Percentiles rank a stretch among this genome's conserved stretches.
Conservation (phyloP, 2,113 vertebrate species). For the Ardeotis arabs region DNA sequence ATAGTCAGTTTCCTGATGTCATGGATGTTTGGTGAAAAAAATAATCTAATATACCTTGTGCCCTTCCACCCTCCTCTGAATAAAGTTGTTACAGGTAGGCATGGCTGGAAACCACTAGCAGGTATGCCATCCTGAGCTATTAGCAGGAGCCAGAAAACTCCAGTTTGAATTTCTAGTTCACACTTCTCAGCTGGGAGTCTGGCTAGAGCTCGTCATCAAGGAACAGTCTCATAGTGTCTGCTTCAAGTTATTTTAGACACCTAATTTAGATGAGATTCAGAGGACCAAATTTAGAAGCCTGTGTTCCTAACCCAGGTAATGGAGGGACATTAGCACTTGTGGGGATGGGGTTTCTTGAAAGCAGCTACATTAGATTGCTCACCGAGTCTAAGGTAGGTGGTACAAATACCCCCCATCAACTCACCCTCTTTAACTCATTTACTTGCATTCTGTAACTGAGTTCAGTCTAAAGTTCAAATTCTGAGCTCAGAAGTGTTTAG, state of each 20-base stretch:
- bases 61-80: not conserved
- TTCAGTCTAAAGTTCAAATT: not conserved
- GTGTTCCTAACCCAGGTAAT: not conserved
- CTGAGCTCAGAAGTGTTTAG: not conserved
- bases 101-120: not conserved
- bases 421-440: not conserved
- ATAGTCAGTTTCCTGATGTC: constrained; percentile 19
- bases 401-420: not conserved
- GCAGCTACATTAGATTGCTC: not conserved
- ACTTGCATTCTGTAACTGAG: not conserved
- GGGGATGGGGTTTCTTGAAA: not conserved
- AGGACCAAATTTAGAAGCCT: not conserved
- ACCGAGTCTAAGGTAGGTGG: not conserved
- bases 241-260: not conserved
- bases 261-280: not conserved
- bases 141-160: not conserved
- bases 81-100: not conserved
- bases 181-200: not conserved
- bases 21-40: constrained; percentile 32
- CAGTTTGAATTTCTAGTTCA: not conserved
- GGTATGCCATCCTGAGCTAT: not conserved
- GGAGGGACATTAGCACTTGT: not conserved
- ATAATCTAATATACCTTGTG: not conserved
- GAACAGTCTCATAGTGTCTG: not conserved
- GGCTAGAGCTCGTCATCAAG: not conserved